These are phyloP conservation scores for Harmothoe impar DNA, from an alignment of 2,888 invertebrate genomes.

Conservation along the genomic window DNA sequence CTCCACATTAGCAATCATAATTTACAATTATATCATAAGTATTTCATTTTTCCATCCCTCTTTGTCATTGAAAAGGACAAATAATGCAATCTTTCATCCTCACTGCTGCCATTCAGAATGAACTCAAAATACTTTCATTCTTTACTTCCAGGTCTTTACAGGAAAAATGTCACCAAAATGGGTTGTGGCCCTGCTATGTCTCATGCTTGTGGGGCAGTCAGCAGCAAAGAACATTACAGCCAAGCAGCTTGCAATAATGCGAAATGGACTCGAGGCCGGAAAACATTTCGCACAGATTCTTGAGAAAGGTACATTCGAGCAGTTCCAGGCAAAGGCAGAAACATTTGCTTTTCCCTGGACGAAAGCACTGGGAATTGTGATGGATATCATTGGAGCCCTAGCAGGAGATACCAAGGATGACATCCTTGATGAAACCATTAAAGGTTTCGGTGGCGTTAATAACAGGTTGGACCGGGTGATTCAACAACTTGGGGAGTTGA, in stretches of 20 bases:
- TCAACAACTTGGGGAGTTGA: background rate
- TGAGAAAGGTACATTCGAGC: background rate
- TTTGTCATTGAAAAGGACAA: too few species aligned
- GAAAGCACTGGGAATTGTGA: background rate
- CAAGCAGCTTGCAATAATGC: background rate
- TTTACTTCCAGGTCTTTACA: background rate
- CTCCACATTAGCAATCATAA: too few species aligned
- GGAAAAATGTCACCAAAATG: background rate
- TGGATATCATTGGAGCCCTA: background rate
- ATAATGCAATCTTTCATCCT: too few species aligned
- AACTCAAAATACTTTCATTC: too few species aligned
- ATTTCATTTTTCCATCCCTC: too few species aligned
- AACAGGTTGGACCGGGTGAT: background rate
- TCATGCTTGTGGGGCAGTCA: background rate
- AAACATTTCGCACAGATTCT: background rate
- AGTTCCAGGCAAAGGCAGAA: too few species aligned
- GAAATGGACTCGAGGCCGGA: background rate
- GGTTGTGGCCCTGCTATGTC: background rate
- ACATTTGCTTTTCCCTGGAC: background rate
- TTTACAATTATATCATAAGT: too few species aligned
- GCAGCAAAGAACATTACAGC: background rate
- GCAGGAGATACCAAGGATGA: background rate
- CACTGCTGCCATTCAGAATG: too few species aligned
- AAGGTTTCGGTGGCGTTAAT: background rate
- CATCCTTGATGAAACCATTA: conserved; percentile 11